Conservation (phyloP, 2,888 invertebrate genomes). For the Caenorhabditis becei region DNA sequence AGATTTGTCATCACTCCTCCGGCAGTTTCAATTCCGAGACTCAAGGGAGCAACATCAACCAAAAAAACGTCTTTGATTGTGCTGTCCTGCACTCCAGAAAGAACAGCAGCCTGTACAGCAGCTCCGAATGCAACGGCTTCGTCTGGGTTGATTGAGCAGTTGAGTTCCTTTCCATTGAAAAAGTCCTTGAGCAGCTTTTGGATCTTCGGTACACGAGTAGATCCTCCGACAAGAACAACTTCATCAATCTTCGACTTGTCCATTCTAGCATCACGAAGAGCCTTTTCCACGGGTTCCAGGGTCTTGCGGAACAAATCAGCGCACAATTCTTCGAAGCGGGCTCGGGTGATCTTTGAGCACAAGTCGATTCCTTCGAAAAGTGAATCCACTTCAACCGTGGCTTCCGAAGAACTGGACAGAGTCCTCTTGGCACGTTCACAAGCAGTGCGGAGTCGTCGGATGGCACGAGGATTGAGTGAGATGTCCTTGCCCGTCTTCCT, state of each 20-base stretch:
- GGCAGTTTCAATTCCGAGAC: constrained; percentile 92
- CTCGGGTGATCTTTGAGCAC: constrained; percentile 95
- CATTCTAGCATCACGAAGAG: constrained; percentile 95
- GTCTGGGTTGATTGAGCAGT: constrained; percentile 95
- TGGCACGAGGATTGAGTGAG: constrained; percentile 88
- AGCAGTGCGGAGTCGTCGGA: constrained; percentile 92
- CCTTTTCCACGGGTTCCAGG: constrained; percentile 96
- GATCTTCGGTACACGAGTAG: constrained; percentile 97
- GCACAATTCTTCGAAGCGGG: constrained; percentile 96
- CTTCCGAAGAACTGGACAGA: constrained; percentile 85
- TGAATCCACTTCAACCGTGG: constrained; percentile 91
- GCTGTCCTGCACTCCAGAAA: constrained; percentile 62
- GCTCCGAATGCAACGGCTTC: constrained; percentile 97
- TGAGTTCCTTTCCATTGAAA: constrained; percentile 94
- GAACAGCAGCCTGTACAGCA: constrained; percentile 69
- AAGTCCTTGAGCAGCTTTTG: constrained; percentile 91
- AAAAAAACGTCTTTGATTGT: constrained; percentile 84
- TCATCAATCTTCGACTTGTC: constrained; percentile 86
- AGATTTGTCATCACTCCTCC: constrained; percentile 95
- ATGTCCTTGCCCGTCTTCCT: constrained; percentile 89
- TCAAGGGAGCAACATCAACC: constrained; percentile 94
- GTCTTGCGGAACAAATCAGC: constrained; percentile 96
- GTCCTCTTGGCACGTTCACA: constrained; percentile 87
- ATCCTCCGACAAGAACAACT: constrained; percentile 89
- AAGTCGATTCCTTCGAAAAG: constrained; percentile 96